Evolutionary conservation across 1,140 invertebrate species (phyloP), one percentile per base, ranked within the genome.

Genomic region (Aphis craccivora): DNA sequence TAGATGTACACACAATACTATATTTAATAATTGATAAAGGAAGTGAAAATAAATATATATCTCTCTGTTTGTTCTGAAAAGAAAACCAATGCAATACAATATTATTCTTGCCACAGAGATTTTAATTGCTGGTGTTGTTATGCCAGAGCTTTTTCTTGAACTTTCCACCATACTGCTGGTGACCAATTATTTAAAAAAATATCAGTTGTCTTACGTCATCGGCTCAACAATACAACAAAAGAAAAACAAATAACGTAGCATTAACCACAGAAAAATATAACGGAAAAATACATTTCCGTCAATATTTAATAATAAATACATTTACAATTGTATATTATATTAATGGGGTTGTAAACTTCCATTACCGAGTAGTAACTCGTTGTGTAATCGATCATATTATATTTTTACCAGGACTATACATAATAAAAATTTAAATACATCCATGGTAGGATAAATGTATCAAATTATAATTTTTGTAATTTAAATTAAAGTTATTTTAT

Each of bases 111-210:
- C 53, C 40, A 89, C 87, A 35, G 35, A 23, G 51, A 60, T 67
- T 67, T 90, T 43, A 67, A 90, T 90, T 90, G 89, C 53, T 43
- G 6, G 25, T 60, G n/a, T 89, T 55, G 55, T 89, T 89, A 55
- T 23, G 40, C 25, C 40, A 48, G 1, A 37, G 51, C 1, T 18
- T 90, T 67, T 90, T 30, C 37, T 2, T 43, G 18, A 90, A 67
- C 9, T 67, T 30, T 43, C n/a, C 4, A 2, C 35, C 30, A 30
- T 23, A 22, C 25, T 60, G 4, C 30, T 40, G 5, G 37, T 37
- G 53, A 90, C 37, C 88, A 90, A 90, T 90, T 60, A 90, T 90
- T 60, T 90, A 35, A 60, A 60, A 60, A 37, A 35, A 89, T 89
- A 40, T 14, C 86, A 37, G n/a, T 89, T 11, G 55, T 37, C 87